phyloP scores from a whole-genome alignment of 2,113 vertebrate genomes.

The Tyrannus savana region DNA sequence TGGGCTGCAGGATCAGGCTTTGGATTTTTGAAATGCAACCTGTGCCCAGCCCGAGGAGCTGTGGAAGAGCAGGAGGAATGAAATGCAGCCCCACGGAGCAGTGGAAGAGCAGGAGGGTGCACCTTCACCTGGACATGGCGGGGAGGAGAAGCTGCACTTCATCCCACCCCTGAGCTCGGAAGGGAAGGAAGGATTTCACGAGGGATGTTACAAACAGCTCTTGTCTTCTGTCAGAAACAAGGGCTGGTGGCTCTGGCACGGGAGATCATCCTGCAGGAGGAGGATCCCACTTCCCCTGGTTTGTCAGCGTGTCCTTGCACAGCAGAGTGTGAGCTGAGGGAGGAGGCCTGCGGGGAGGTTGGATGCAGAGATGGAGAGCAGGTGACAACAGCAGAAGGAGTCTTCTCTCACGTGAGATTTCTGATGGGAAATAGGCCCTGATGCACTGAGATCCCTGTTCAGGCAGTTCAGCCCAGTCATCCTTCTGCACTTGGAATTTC shows the following conservation, averaged over 20 bases:
- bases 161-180: background rate
- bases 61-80: background rate
- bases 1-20: background rate
- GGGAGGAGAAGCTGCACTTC: background rate
- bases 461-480: background rate
- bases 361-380: background rate
- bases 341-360: background rate
- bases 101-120: background rate
- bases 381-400: background rate
- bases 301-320: background rate
- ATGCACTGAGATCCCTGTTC: accelerated
- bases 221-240: background rate
- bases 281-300: background rate
- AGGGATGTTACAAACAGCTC: background rate
- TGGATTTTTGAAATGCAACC: background rate
- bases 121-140: accelerated
- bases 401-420: background rate
- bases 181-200: background rate
- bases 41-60: background rate
- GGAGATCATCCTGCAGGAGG: background rate
- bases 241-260: background rate
- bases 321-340: background rate
- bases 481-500: background rate
- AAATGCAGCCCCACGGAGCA: background rate
- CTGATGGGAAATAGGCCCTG: background rate